These are phyloP conservation scores for Alfaro cultratus DNA, from an alignment of 2,797 vertebrate genomes.

Conservation along the genomic window DNA sequence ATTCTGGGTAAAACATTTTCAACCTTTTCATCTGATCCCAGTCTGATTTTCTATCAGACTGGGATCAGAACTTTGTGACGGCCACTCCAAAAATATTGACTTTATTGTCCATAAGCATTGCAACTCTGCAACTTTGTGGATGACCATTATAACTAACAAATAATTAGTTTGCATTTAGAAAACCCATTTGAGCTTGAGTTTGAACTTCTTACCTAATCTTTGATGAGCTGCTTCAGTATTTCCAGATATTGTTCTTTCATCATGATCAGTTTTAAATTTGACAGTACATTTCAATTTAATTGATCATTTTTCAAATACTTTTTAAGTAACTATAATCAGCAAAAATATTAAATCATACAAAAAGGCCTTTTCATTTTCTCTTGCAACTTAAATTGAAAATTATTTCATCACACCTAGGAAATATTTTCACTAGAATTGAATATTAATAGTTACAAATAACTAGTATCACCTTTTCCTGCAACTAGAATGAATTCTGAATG, in stretches of 20 bases:
- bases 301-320: neutral
- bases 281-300: neutral
- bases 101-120: neutral
- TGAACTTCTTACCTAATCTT: neutral
- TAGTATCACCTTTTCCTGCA: neutral
- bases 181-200: neutral
- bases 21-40: neutral
- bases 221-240: neutral
- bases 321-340: neutral
- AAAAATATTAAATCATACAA: neutral
- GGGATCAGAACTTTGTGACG: neutral
- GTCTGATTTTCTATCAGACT: neutral
- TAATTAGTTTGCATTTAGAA: neutral
- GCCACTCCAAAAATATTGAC: neutral
- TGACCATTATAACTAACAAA: neutral
- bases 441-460: neutral
- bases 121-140: neutral
- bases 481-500: neutral
- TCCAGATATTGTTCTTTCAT: neutral
- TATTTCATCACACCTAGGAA: neutral
- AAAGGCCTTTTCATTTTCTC: neutral
- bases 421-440: neutral
- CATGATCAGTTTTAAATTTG: neutral
- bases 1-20: neutral
- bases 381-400: neutral